Base-by-base conservation (phyloP, 2,113 vertebrate genomes). In the Plectropomus leopardus region DNA sequence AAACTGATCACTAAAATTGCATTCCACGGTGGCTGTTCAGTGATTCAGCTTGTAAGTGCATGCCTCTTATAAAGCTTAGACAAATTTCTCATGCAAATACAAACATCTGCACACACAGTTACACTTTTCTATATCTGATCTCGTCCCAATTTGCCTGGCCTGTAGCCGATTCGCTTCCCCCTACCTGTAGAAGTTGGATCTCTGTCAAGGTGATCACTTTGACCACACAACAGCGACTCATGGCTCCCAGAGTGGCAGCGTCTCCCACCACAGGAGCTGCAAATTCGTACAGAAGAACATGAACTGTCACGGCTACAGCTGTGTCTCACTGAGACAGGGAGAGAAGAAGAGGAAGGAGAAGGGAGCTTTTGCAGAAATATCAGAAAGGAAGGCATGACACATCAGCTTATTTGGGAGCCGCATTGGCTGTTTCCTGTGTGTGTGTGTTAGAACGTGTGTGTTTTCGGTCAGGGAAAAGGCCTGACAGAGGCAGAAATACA, bases 331-430 rank as follows among this genome's bases (percentile, higher is more conserved):
- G 36, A 82, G 72, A 87, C 83, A 57, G 40, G 57, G 53, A 76
- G 44, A 69, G 74, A 71, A 68, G 84, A 82, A 89, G 87, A 85
- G 66, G 79, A 88, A 88, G 81, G 86, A 86, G 65, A 82, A 83
- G 68, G 88, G 60, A 92, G 90, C 74, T 83, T 89, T 90, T 83
- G 64, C 81, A 95, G 92, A 95, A 96, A 95, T 95, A 94, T 94
- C 89, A 47, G 70, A 94, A 91, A 94, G 94, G 92, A 96, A 96
- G 94, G 94, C 95, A 96, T 95, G 76, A 96, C 94, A 94, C 86
- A 94, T 95, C 95, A 96, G 86, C 89, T 96, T 97, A 93, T 89
- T 92, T 92, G 57, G 83, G 84, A 93, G 78, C 78, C 11, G 44
- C 84, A 85, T 66, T 65, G 88, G 34, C 88, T 68, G 80, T 82